Evolutionary conservation across 1,140 invertebrate species (phyloP), one percentile per base, ranked within the genome.

Genomic region (Drosophila novamexicana): DNA sequence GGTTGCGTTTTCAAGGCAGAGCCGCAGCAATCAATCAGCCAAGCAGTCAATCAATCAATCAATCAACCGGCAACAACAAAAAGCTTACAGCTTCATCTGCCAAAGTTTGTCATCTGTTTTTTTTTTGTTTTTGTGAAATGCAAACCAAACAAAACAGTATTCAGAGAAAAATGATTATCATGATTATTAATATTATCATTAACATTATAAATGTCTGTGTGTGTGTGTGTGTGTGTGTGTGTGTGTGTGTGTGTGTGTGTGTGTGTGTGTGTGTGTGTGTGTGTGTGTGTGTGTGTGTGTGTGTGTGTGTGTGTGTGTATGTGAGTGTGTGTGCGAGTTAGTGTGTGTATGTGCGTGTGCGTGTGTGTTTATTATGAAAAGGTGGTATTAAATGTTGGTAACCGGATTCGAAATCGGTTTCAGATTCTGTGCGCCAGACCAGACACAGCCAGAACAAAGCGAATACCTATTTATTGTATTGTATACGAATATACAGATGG

Each of bases 1-100:
- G 57, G 73, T 81, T 76, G 57, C 66, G 50, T 49, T 82, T 82
- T 82, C 79, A 86, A 86, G 82, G 82, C 68, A 68, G 86, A 81
- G 57, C 40, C 45, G 34, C 9, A 49, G 73, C 80, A 65, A 22
- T 59, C 40, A 40, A 12, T 44, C 49, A 42, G 36, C 6, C 73
- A 39, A 69, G 45, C 79, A 77, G 75, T 81, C 70, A 86, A 56
- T 53, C 63, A 58, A 65, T 59, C 62, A 69, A 66, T 74, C 42
- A 42, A 56, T 69, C 58, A 37, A 62, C 8, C 18, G 54, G 16
- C 49, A 50, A 18, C 16, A 42, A 9, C n/a, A 54, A 39, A 16
- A 37, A 37, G n/a, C 54, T 39, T 34, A 57, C 63, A 66, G 52
- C 63, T 47, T 66, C 63, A 47, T 54, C 62, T 47, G 0, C 12